phyloP scores from a whole-genome alignment of 1,140 invertebrate genomes.

The Proales similis region DNA sequence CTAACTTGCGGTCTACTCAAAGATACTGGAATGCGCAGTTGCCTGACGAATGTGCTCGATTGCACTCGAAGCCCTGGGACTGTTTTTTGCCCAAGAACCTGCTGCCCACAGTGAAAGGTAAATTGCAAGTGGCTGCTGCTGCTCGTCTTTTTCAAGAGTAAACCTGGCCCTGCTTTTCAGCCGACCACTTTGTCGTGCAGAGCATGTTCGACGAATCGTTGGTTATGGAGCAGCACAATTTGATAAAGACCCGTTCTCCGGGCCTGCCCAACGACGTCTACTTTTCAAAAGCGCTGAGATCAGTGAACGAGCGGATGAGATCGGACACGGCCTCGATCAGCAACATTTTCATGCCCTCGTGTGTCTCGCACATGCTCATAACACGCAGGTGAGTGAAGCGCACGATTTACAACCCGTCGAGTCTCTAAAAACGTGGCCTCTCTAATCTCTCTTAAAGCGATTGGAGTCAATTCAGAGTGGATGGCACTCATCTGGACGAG shows the following conservation, averaged over 20 bases:
- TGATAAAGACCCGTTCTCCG: not conserved
- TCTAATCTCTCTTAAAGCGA: no score
- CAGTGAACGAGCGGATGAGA: conserved; percentile 2
- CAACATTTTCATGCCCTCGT: conserved; percentile 10
- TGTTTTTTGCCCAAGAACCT: conserved; percentile 32
- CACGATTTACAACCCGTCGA: no score
- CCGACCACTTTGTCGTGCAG: conserved; percentile 33
- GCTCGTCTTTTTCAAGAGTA: no score
- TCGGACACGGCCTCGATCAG: not conserved
- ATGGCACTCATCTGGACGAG: not conserved
- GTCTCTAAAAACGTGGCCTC: no score
- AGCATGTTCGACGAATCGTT: conserved; percentile 16
- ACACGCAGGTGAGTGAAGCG: no score
- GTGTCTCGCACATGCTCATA: conserved; percentile 9
- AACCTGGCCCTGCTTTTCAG: no score
- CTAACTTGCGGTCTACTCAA: no score
- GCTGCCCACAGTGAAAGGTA: not conserved
- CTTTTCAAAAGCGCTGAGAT: not conserved
- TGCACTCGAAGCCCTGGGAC: not conserved
- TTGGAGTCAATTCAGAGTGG: conserved; percentile 14
- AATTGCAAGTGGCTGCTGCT: no score
- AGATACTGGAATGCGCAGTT: conserved; percentile 31
- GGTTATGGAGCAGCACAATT: conserved; percentile 19
- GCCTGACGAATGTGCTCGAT: not conserved
- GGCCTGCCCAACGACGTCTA: not conserved